Base-by-base conservation (phyloP, 2,797 vertebrate genomes). In the Rhynchonycteris naso region DNA sequence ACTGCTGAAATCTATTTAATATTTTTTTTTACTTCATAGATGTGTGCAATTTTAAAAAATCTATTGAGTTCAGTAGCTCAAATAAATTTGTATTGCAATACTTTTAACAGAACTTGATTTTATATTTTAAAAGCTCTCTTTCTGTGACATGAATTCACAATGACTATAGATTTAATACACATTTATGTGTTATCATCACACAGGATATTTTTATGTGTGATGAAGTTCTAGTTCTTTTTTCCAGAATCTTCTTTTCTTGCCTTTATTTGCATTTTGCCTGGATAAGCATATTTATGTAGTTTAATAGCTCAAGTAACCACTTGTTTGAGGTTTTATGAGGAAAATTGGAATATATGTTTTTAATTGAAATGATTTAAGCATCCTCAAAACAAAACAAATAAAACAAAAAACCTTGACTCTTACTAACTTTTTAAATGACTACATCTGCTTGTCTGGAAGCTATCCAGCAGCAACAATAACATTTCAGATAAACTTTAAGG, bases 321-420 rank as follows among this genome's bases (percentile, higher is more conserved):
- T 19, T 11, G 78, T 96, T 83, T 63, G 87, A 83, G 61, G 24
- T 72, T 93, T 85, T 93, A 78, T 86, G 78, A 79, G 59, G 83
- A 93, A 95, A 95, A 81, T 5, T 66, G 24, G 47, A 38, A 21
- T 58, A 19, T 28, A 84, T 35, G 66, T 65, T 95, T 91, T 91
- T 71, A 93, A 71, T 59, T 79, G 69, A 95, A 82, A 28, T 92
- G 65, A 79, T 97, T 59, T 91, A 91, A 58, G 80, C 5, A 22
- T 88, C n/a, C 61, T 94, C 19, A 68, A 96, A 93, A 76, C 43
- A 87, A 95, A 95, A 89, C 38, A 69, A 66, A 63, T 24, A 61
- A 92, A 90, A 81, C 81, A 84, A 68, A 96, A 93, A n/a, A n/a
- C 33, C 47, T 59, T 72, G 81, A 83, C 43, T 88, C 84, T 93